Evolutionary conservation across 2,797 vertebrate species (phyloP).

Genomic region (Sebastiscus albofasciatus): DNA sequence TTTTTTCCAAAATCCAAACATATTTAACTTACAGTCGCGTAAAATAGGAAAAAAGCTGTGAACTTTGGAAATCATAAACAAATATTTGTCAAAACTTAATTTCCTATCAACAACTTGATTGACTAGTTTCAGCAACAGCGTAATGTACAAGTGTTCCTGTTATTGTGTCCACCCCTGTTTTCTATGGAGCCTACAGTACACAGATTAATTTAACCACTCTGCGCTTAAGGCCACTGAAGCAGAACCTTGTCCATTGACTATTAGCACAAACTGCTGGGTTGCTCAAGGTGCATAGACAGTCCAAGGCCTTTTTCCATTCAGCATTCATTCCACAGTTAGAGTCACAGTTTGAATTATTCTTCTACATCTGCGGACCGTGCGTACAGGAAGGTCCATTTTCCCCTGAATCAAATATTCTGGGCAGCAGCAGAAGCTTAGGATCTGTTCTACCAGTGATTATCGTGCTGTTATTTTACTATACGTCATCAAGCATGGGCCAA

Average conservation of each 20-base stretch:
- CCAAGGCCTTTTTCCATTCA: slow-evolving; percentile 44
- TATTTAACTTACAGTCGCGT: background rate
- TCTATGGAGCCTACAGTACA: background rate
- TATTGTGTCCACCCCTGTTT: background rate
- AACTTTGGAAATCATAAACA: background rate
- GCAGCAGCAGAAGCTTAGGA: slow-evolving; percentile 8
- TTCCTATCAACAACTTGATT: background rate
- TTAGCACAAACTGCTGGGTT: slow-evolving; percentile 15
- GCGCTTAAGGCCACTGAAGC: background rate
- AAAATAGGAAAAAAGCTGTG: background rate
- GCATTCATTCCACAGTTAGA: slow-evolving; percentile 32
- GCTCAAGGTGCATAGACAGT: slow-evolving; percentile 1
- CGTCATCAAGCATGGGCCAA: slow-evolving; percentile 20
- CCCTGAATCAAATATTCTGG: slow-evolving; percentile 30
- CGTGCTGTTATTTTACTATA: too few species aligned
- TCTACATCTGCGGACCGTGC: slow-evolving; percentile 26
- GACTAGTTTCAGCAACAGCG: background rate
- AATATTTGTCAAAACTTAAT: background rate
- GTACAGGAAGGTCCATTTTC: background rate
- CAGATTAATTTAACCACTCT: background rate
- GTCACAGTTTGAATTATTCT: slow-evolving; percentile 59
- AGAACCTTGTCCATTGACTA: background rate
- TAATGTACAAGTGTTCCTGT: background rate
- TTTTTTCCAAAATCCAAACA: background rate
- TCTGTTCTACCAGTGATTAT: background rate